Evolutionary conservation across 2,113 vertebrate species (phyloP), one percentile per base, ranked within the genome.

Genomic region (Turnix velox): DNA sequence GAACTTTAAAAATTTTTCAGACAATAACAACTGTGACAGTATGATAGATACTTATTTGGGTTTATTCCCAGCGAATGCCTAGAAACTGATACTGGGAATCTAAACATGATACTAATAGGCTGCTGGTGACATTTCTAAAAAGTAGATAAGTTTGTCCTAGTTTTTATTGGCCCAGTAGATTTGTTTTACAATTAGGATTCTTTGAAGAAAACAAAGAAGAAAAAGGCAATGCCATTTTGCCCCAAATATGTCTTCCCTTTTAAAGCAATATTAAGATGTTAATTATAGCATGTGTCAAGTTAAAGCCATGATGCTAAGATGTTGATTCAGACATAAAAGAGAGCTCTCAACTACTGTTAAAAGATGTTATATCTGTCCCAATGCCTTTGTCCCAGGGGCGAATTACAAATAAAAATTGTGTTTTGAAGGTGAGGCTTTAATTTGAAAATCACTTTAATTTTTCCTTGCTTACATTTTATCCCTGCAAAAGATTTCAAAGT

Each of bases 1-100:
- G 98, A 98, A 71, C 67, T 84, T 51, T 28, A 45, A 24, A 12
- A 52, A 48, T 87, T 61, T 45, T 77, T 65, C 37, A 69, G n/a
- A 17, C 45, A 23, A 66, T 30, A 54, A 80, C 31, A 82, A 61
- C 42, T 31, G 35, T 81, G 52, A 49, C 68, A 84, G 55, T 17
- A 30, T 67, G 57, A 49, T 30, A 69, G 20, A 22, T 58, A 68
- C 22, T 23, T 35, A 39, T 61, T 57, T 7, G 27, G 49, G 43
- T 67, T 35, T 10, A 14, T 46, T 5, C 6, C 25, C n/a, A 40
- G 10, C 86, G 43, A 27, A 63, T 90, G 6, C 45, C n/a, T 51
- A 57, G 11, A 73, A 66, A 49, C 51, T 45, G 25, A 15, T 72
- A 7, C 52, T 48, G 18, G 37, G 45, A 31, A 46, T 18, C n/a